phyloP scores from a whole-genome alignment of 2,888 invertebrate genomes.

The Proisotoma minuta region DNA sequence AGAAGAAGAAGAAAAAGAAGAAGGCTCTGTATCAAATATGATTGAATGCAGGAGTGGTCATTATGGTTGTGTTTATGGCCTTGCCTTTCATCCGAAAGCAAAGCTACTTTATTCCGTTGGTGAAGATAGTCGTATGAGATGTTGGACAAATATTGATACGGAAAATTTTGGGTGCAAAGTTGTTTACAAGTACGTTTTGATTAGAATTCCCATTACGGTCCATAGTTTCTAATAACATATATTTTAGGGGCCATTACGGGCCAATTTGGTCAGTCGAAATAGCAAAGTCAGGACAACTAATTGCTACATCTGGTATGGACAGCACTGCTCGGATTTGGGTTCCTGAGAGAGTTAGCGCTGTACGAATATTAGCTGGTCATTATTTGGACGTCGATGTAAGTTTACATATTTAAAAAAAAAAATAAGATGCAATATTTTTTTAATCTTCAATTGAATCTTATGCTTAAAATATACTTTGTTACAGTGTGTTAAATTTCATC shows the following conservation, averaged over 20 bases:
- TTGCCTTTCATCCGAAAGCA: constrained; percentile 44
- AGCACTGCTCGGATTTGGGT: constrained; percentile 76
- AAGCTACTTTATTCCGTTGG: constrained; percentile 59
- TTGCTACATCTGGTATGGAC: constrained; percentile 68
- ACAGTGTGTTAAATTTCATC: constrained; percentile 83
- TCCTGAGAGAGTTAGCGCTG: constrained; percentile 71
- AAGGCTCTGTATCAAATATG: not conserved
- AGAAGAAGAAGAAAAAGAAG: constrained; percentile 8
- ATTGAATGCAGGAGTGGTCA: constrained; percentile 38
- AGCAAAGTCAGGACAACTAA: constrained; percentile 63
- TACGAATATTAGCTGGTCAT: constrained; percentile 83
- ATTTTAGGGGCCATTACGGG: constrained; percentile 74
- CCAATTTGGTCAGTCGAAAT: constrained; percentile 84
- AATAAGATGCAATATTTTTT: too few relatives aligned
- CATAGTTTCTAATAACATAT: too few relatives aligned
- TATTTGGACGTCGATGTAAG: constrained; percentile 79
- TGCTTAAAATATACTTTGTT: constrained; percentile 8
- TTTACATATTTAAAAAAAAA: constrained; percentile 36
- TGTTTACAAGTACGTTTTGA: constrained; percentile 58
- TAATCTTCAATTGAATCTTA: not conserved
- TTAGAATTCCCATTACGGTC: not conserved
- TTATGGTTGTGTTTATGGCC: constrained; percentile 37
- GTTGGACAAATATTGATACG: constrained; percentile 68
- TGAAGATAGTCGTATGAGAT: constrained; percentile 71
- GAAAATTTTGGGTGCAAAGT: constrained; percentile 59